phyloP scores from a whole-genome alignment of 2,113 vertebrate genomes.

The Anarrhichthys ocellatus region DNA sequence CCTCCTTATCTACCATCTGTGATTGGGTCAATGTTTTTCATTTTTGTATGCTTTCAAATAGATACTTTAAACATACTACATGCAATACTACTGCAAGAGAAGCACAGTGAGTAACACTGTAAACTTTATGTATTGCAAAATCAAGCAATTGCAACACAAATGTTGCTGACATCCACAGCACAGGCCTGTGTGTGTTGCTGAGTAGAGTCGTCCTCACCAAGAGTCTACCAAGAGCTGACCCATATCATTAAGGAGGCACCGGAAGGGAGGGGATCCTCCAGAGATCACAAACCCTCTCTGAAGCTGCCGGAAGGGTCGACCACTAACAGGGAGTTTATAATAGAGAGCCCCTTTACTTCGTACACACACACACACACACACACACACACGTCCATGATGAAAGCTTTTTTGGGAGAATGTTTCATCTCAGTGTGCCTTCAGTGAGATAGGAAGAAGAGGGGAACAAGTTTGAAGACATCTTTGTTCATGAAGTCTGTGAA shows the following conservation, averaged over 20 bases:
- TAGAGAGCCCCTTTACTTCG: conserved; percentile 32
- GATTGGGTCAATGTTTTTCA: not conserved
- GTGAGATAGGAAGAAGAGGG: conserved; percentile 53
- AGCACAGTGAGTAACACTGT: not conserved
- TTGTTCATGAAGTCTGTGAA: conserved; percentile 53
- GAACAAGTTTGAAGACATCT: conserved; percentile 60
- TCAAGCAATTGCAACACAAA: not conserved
- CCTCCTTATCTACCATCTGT: not conserved
- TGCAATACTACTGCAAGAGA: not conserved
- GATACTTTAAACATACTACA: not conserved
- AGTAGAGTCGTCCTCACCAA: conserved; percentile 8
- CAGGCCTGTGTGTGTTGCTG: not conserved
- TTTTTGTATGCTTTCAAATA: not conserved
- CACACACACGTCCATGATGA: conserved; percentile 58
- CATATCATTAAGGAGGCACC: conserved; percentile 58
- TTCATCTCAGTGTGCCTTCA: conserved; percentile 69
- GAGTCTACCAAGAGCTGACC: conserved; percentile 36
- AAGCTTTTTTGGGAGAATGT: conserved; percentile 59
- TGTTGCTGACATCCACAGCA: not conserved
- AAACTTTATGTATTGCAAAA: not conserved
- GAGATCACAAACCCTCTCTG: conserved; percentile 61
- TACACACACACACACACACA: conserved; percentile 18
- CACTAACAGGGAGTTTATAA: conserved; percentile 58
- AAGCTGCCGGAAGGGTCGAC: conserved; percentile 43
- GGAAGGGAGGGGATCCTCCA: conserved; percentile 47